Conservation (phyloP, 2,888 invertebrate genomes). For the Lepidonotus clava region DNA sequence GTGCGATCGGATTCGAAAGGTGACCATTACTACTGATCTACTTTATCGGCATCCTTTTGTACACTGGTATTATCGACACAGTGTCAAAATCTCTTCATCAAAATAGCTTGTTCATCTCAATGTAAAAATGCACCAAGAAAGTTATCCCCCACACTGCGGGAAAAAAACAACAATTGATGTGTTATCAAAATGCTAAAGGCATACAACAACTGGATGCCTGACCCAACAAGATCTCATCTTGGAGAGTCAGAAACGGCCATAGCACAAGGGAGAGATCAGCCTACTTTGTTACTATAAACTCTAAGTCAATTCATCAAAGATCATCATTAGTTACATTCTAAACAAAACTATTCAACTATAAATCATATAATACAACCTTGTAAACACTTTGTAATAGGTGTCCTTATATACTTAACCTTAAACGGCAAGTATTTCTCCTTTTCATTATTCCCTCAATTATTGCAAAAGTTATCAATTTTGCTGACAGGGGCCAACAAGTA, state of each 20-base stretch:
- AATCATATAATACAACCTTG: too few species aligned
- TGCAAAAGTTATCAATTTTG: too few species aligned
- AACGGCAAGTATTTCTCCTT: too few species aligned
- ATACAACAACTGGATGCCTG: conserved; percentile 41
- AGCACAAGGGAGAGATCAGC: conserved; percentile 37
- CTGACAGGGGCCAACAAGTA: too few species aligned
- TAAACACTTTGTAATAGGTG: too few species aligned
- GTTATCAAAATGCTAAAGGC: conserved; percentile 46
- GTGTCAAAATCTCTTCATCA: conserved; percentile 48
- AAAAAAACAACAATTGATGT: conserved; percentile 42
- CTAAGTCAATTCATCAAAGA: too few species aligned
- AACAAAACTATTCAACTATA: too few species aligned
- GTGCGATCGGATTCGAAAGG: conserved; percentile 37
- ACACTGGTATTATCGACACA: conserved; percentile 5
- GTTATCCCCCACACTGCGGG: conserved; percentile 32
- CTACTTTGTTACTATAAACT: too few species aligned
- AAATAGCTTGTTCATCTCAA: conserved; percentile 47
- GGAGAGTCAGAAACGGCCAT: conserved; percentile 7
- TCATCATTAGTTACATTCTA: too few species aligned
- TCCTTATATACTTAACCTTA: too few species aligned
- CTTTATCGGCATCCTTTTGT: conserved; percentile 27
- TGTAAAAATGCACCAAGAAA: conserved; percentile 46
- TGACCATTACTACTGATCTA: conserved; percentile 31
- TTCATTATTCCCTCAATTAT: too few species aligned
- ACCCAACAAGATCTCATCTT: conserved; percentile 30